Conservation (phyloP, 1,140 invertebrate genomes). For the Drosophila sechellia region DNA sequence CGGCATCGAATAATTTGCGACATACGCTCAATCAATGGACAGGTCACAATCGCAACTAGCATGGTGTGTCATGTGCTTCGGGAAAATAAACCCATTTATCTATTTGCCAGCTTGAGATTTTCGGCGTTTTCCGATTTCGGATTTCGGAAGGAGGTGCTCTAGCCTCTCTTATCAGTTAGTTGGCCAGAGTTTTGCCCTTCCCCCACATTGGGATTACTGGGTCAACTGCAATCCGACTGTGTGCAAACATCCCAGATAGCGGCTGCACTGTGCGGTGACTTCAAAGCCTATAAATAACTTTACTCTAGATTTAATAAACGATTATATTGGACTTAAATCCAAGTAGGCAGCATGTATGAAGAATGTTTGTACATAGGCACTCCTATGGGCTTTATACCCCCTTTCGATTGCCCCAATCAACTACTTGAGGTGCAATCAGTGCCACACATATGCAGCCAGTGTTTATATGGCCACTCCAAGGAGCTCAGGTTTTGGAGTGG, state of each 20-base stretch:
- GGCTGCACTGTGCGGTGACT: slow-evolving; percentile 45
- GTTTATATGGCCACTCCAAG: slow-evolving; percentile 65
- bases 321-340: slow-evolving; percentile 77
- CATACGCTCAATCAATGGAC: slow-evolving; percentile 73
- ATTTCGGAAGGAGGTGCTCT: neutral
- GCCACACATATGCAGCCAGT: slow-evolving; percentile 35
- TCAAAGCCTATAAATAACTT: slow-evolving; percentile 73
- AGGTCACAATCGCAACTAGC: slow-evolving; percentile 28
- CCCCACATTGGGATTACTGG: slow-evolving; percentile 49
- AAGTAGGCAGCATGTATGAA: slow-evolving; percentile 53
- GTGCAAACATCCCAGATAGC: slow-evolving; percentile 26
- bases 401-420: slow-evolving; percentile 57
- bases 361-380: neutral
- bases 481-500: slow-evolving; percentile 55
- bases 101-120: slow-evolving; percentile 73
- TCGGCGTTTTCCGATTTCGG: slow-evolving; percentile 3
- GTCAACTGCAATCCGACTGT: slow-evolving; percentile 47
- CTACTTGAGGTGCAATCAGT: slow-evolving; percentile 69
- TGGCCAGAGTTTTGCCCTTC: slow-evolving; percentile 26
- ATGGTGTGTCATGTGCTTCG: slow-evolving; percentile 52
- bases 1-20: slow-evolving; percentile 73
- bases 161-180: slow-evolving; percentile 10
- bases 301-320: slow-evolving; percentile 82
- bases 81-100: slow-evolving; percentile 75
- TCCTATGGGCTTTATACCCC: slow-evolving; percentile 12